A percentile compares a stretch with the other conserved stretches of the same genome.
These are phyloP conservation scores for Sporophila hypoxantha DNA, from an alignment of 2,113 vertebrate genomes.

Conservation along the genomic window DNA sequence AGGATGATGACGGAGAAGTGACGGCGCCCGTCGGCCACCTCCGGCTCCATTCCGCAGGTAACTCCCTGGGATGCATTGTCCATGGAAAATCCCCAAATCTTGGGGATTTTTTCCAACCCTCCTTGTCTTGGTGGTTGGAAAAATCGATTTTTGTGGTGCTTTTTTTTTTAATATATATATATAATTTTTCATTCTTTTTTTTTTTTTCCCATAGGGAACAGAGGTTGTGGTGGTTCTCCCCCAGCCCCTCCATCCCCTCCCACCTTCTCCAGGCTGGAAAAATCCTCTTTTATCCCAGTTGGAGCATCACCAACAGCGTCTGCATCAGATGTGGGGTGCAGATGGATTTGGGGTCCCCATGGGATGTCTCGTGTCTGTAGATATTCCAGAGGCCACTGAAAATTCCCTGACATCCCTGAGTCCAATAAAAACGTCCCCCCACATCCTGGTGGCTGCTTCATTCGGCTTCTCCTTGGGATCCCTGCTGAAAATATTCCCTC, in stretches of 20 bases:
- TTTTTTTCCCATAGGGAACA: background rate
- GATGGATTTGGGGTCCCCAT: background rate
- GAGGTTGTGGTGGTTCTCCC: background rate
- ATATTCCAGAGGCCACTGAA: background rate
- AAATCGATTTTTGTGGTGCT: accelerated
- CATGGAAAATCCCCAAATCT: background rate
- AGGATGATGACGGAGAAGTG: conserved; percentile 60
- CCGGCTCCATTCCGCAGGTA: background rate
- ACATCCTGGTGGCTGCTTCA: background rate
- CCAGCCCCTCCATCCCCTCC: background rate
- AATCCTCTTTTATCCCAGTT: background rate
- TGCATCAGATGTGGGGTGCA: background rate
- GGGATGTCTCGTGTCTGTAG: accelerated
- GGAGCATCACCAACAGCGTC: background rate
- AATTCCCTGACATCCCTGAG: background rate
- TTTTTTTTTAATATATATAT: too few relatives aligned
- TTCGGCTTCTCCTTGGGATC: background rate
- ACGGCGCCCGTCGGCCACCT: accelerated
- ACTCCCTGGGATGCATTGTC: accelerated
- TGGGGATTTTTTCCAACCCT: too few relatives aligned
- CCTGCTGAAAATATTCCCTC: background rate
- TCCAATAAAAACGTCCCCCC: background rate
- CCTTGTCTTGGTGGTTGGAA: background rate
- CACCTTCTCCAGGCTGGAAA: background rate
- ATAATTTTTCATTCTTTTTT: background rate